A percentile compares a stretch with the other conserved stretches of the same genome.
Conservation (phyloP, 2,113 vertebrate genomes). For the Lynx canadensis region DNA sequence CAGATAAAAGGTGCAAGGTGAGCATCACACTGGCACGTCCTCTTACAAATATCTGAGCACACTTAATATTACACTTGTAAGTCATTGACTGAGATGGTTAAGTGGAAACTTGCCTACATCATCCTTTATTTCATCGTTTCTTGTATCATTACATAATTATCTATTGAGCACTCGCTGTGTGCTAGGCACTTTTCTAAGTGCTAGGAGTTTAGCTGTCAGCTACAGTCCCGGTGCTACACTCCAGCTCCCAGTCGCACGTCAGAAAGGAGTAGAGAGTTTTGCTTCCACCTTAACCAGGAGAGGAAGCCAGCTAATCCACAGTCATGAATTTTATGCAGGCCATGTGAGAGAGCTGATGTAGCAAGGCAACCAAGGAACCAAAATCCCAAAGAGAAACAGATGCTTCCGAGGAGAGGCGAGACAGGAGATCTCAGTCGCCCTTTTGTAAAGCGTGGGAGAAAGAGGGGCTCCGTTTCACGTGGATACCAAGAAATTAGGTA, state of each 20-base stretch:
- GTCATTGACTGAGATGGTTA: rapidly evolving
- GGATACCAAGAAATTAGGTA: neutral
- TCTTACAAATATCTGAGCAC: neutral
- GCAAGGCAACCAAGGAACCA: neutral
- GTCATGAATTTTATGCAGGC: neutral
- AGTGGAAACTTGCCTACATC: neutral
- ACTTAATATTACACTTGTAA: too few relatives aligned
- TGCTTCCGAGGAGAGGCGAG: neutral
- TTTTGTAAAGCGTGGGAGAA: rapidly evolving
- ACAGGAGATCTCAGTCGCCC: rapidly evolving
- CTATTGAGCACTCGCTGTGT: rapidly evolving
- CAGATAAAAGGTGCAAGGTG: neutral
- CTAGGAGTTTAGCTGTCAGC: neutral
- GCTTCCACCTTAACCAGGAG: neutral
- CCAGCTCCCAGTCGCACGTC: rapidly evolving
- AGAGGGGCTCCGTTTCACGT: neutral
- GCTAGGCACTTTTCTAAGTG: too few relatives aligned
- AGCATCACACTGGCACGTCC: neutral
- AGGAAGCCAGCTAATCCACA: neutral
- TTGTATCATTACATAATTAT: neutral
- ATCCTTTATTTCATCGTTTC: neutral
- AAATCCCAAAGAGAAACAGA: neutral
- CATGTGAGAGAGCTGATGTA: neutral
- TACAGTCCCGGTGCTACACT: neutral
- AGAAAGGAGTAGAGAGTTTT: neutral